These are phyloP conservation scores for Cottus gobio DNA, from an alignment of 2,113 vertebrate genomes.

Conservation along the genomic window DNA sequence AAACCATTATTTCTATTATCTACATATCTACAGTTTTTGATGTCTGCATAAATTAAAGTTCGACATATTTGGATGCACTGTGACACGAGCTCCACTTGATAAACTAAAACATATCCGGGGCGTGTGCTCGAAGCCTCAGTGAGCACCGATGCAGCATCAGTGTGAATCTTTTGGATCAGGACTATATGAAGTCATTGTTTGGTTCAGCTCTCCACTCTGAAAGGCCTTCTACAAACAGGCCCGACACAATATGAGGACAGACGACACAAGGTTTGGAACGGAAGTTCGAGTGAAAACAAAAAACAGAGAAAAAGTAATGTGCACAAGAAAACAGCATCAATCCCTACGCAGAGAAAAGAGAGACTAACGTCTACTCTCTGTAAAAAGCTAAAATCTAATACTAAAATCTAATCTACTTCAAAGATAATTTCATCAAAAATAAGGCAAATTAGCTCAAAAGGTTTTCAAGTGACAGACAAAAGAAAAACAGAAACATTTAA, in stretches of 20 bases:
- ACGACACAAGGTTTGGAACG: conserved; percentile 57
- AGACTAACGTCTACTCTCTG: conserved; percentile 51
- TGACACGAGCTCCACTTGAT: conserved; percentile 33
- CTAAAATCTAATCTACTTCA: conserved; percentile 69
- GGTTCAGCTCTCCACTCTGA: conserved; percentile 50
- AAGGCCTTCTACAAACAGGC: conserved; percentile 51
- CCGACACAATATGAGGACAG: conserved; percentile 44
- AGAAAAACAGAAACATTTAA: conserved; percentile 58
- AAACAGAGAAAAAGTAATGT: conserved; percentile 48
- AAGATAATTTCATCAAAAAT: conserved; percentile 72
- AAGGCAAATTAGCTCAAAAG: conserved; percentile 73
- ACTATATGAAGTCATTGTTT: conserved; percentile 40
- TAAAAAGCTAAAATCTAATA: conserved; percentile 56
- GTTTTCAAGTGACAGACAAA: conserved; percentile 78
- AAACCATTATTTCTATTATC: conserved; percentile 66
- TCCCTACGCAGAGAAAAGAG: conserved; percentile 43
- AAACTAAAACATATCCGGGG: not conserved
- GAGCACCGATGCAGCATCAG: conserved; percentile 25
- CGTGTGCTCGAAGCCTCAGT: conserved; percentile 15
- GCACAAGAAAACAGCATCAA: conserved; percentile 69
- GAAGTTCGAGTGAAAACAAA: conserved; percentile 55
- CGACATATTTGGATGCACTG: conserved; percentile 52
- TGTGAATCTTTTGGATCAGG: conserved; percentile 44
- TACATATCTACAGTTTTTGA: conserved; percentile 76
- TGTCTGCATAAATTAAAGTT: conserved; percentile 67